Base-by-base conservation (phyloP, 2,888 invertebrate species). In the Protula sp. region DNA sequence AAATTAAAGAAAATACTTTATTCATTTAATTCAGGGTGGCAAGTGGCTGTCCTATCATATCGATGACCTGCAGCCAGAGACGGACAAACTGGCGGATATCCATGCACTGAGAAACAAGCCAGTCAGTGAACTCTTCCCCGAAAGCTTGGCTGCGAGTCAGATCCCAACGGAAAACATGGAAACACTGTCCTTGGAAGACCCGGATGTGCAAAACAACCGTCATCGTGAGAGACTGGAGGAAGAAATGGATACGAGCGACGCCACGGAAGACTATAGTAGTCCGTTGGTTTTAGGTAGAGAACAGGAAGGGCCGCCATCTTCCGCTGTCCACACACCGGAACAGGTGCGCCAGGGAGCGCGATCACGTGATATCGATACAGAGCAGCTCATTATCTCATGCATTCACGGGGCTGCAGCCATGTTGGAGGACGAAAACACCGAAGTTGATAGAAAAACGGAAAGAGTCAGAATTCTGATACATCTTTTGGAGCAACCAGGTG, bases 31-130 rank as follows among this genome's bases (percentile, higher is more conserved):
- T n/a, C n/a, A n/a, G n/a, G n/a, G n/a, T n/a, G n/a, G n/a, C n/a
- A n/a, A n/a, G 73, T 64, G 75, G 77, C 69, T 72, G 38, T 75
- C 73, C 9, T 70, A 72, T n/a, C 77, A 77, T 54, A 71, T 77
- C 26, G 77, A 77, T 66, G 75, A 76, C 55, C 69, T 76, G 9
- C 61, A 55, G 2, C 55, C 59, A 2, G 27, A 55, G 3, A 24
- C 30, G 3, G 28, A 58, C 50, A n/a, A 54, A 19, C 54, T 62
- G 29, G 59, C 62, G 2, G 14, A 57, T 14, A 22, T 67, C 19
- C 47, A 31, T 5, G 30, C 51, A 1, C 55, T 65, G 54, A 57
- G 58, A 47, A 59, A 58, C n/a, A 26, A 51, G 2, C 57, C 64
- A 1, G 45, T 67, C 31, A 61, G 64, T 22, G 45, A 38, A 3